phyloP scores from a whole-genome alignment of 92 coral and sea anemone genomes.

The Actinernus sp. region DNA sequence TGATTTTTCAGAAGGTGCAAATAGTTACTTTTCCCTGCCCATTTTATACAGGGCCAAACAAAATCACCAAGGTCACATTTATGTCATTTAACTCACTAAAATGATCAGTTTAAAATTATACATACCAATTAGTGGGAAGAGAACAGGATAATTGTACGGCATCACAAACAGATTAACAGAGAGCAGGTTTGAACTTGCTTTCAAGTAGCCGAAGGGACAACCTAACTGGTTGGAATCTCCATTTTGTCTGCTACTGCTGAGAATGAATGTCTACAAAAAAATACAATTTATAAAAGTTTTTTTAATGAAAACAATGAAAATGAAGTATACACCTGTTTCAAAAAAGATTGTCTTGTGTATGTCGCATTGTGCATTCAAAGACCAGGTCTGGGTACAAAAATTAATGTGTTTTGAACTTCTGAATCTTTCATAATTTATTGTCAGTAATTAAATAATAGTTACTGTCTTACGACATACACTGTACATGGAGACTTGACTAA shows the following conservation, averaged over 20 bases:
- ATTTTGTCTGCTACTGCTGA: constrained; percentile 80
- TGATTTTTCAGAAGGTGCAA: no score
- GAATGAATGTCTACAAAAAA: constrained; percentile 80
- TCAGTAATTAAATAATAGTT: no score
- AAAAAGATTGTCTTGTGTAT: no score
- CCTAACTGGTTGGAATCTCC: constrained; percentile 78
- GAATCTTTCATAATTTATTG: neutral
- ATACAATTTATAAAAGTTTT: neutral
- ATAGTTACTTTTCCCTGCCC: no score
- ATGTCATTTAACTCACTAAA: no score
- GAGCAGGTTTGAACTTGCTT: constrained; percentile 94
- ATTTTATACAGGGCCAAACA: no score
- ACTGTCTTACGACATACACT: no score
- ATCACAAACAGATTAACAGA: constrained; percentile 94
- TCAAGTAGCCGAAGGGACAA: constrained; percentile 93
- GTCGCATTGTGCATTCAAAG: no score
- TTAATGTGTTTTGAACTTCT: neutral
- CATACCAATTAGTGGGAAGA: constrained; percentile 96
- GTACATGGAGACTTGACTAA: no score
- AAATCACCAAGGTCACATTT: no score
- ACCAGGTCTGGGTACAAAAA: neutral
- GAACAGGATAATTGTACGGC: constrained; percentile 95
- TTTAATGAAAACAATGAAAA: neutral
- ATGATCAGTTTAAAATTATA: no score
- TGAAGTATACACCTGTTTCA: no score